phyloP scores from a whole-genome alignment of 1,140 invertebrate species.

The Hyposmocoma kahamanoa region DNA sequence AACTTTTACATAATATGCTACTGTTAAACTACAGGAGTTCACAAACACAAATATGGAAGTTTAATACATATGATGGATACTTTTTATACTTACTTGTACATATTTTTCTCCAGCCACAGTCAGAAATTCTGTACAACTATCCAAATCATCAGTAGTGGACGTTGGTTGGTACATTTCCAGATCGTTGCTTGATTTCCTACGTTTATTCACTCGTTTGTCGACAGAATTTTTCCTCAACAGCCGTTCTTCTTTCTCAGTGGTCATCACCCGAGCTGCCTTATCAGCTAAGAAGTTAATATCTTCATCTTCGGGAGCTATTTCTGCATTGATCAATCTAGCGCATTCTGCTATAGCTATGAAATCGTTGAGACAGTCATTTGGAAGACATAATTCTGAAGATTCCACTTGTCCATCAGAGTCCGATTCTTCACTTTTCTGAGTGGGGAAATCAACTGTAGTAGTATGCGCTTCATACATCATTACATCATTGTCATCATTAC shows the following conservation, averaged over 20 bases:
- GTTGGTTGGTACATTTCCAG: slow-evolving; percentile 63
- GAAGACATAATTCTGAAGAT: slow-evolving; percentile 59
- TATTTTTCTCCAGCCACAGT: slow-evolving; percentile 45
- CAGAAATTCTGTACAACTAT: slow-evolving; percentile 45
- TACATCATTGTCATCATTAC: slow-evolving; percentile 57
- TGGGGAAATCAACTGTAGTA: slow-evolving; percentile 46
- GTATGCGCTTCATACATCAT: slow-evolving; percentile 71
- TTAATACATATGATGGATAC: too few species aligned
- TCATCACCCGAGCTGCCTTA: slow-evolving; percentile 61
- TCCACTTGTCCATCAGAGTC: slow-evolving; percentile 59
- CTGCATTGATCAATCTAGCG: slow-evolving; percentile 43
- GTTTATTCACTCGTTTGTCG: slow-evolving; percentile 40
- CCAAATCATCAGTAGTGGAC: slow-evolving; percentile 61
- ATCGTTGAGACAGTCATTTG: slow-evolving; percentile 64
- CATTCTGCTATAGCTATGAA: slow-evolving; percentile 64
- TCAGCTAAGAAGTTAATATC: slow-evolving; percentile 59
- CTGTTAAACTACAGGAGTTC: too few species aligned
- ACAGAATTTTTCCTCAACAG: slow-evolving; percentile 30
- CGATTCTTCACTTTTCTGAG: slow-evolving; percentile 54
- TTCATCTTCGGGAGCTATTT: slow-evolving; percentile 38
- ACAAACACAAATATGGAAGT: too few species aligned
- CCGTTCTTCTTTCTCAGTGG: slow-evolving; percentile 50
- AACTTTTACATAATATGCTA: too few species aligned
- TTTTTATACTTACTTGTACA: slow-evolving; percentile 47
- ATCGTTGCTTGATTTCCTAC: slow-evolving; percentile 58